Evolutionary conservation across 2,113 vertebrate species (phyloP).

Genomic region (Amblyopsis rosae): DNA sequence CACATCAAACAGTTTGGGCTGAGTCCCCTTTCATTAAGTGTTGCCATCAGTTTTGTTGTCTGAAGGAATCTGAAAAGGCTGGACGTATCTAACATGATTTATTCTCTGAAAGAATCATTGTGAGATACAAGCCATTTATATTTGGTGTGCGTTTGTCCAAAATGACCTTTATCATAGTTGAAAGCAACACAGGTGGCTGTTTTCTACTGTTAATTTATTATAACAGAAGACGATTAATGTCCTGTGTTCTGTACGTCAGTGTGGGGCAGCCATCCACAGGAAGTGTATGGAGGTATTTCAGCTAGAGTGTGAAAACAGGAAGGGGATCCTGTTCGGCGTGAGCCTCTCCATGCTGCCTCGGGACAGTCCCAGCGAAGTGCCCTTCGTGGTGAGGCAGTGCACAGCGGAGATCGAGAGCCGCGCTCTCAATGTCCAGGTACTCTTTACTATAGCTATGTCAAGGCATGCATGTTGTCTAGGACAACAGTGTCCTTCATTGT

Average conservation of each 20-base stretch:
- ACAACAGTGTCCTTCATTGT: not conserved
- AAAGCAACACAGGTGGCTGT: too few species aligned
- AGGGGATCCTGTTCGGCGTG: conserved; percentile 82
- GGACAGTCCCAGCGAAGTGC: conserved; percentile 80
- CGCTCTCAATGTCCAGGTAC: conserved; percentile 86
- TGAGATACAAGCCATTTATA: too few species aligned
- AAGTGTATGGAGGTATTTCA: conserved; percentile 90
- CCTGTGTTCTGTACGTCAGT: conserved; percentile 70
- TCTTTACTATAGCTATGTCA: not conserved
- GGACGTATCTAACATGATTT: too few species aligned
- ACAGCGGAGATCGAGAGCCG: conserved; percentile 88
- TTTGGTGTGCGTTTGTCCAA: too few species aligned
- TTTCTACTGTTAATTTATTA: too few species aligned
- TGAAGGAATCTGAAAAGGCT: too few species aligned
- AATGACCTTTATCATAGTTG: too few species aligned
- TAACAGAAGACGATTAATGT: not conserved
- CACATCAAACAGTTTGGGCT: too few species aligned
- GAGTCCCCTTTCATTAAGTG: too few species aligned
- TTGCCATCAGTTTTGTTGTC: too few species aligned
- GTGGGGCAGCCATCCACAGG: conserved; percentile 87
- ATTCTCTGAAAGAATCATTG: too few species aligned
- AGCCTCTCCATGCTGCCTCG: conserved; percentile 77
- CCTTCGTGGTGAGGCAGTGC: conserved; percentile 85
- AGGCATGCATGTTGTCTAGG: not conserved
- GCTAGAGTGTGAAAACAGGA: conserved; percentile 82